Evolutionary conservation across 2,888 invertebrate genomes (phyloP).

Genomic region (Argyresthia albistria): DNA sequence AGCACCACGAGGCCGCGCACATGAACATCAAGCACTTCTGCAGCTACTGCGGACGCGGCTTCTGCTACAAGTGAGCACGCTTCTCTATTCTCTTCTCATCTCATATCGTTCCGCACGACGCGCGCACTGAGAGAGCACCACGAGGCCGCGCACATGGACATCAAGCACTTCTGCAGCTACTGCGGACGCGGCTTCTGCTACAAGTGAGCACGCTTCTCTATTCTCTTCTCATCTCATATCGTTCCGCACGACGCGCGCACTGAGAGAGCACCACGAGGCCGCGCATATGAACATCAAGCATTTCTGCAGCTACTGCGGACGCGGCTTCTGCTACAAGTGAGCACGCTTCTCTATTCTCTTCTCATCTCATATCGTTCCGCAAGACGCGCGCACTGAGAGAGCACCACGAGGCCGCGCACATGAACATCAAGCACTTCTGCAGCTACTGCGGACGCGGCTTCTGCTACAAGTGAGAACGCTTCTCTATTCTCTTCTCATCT

Average conservation of each 20-base stretch:
- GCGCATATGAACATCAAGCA: slow-evolving; percentile 65
- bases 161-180: slow-evolving; percentile 54
- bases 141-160: slow-evolving; percentile 61
- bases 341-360: slow-evolving; percentile 7
- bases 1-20: slow-evolving; percentile 58
- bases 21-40: slow-evolving; percentile 65
- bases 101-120: slow-evolving; percentile 24
- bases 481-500: background rate
- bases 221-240: background rate
- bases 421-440: slow-evolving; percentile 64
- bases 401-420: slow-evolving; percentile 58
- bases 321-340: slow-evolving; percentile 62
- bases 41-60: slow-evolving; percentile 52
- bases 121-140: slow-evolving; percentile 59
- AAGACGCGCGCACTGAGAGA: slow-evolving; percentile 57
- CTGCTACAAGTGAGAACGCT: slow-evolving; percentile 47
- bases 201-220: slow-evolving; percentile 29
- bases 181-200: slow-evolving; percentile 63
- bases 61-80: slow-evolving; percentile 51
- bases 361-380: background rate
- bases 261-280: slow-evolving; percentile 63
- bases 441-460: slow-evolving; percentile 55
- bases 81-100: background rate
- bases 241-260: slow-evolving; percentile 36
- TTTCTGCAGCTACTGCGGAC: slow-evolving; percentile 51